Base-by-base conservation (phyloP, 2,113 vertebrate species). In the Hippocampus mohnikei region DNA sequence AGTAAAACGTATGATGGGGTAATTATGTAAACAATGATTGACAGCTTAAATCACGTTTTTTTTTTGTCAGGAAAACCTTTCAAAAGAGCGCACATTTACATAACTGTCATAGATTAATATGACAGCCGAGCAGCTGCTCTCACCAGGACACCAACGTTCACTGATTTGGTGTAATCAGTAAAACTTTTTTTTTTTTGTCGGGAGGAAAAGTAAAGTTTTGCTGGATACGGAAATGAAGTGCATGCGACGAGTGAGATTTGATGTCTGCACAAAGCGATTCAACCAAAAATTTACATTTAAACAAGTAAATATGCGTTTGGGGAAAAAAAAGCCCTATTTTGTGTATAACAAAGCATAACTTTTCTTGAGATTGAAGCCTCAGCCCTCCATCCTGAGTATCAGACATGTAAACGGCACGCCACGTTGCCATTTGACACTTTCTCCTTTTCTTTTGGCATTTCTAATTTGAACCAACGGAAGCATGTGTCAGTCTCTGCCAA, bases 151-250 rank as follows among this genome's bases (percentile, higher is more conserved):
- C 73, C 81, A 8, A 86, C 87, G 85, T 85, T 81, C 85, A 74
- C 80, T 91, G 83, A 92, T 91, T 93, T 87, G 81, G 76, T 59
- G 85, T 83, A 92, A 93, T 93, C 91, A 93, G 88, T 71, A 70
- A 81, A 88, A 89, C 86, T 84, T 15, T 58, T 84, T 81, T 66
- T 78, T 78, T 82, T 89, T 82, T n/a, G 48, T 50, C 41, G 21
- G 29, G n/a, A 40, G 2, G 12, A 21, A 41, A 68, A 53, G 33
- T 55, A 56, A 67, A 56, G 37, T 33, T 6, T 33, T 33, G 27
- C 27, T 8, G 3, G 27, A 60, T 60, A 33, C 58, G 5, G 33
- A 37, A 37, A 37, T 37, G 33, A 37, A 33, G 27, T 33, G 58
- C 27, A 60, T 60, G 58, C 5, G 33, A 37, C 33, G 5, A 6